Base-by-base conservation (phyloP, 2,888 invertebrate genomes). In the Xiphydria camelus region DNA sequence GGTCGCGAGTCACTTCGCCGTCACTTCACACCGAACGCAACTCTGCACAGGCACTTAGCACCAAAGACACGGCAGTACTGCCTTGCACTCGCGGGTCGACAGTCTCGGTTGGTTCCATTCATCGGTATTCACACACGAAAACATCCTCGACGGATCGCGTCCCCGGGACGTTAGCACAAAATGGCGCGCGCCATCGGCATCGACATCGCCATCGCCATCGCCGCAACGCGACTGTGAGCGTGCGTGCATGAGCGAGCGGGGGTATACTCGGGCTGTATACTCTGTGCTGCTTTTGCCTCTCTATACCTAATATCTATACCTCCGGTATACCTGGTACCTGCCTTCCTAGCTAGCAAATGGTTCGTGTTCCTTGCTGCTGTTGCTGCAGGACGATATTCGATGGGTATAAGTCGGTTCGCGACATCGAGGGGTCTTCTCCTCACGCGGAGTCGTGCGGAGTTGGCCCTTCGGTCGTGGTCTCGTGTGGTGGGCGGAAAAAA, bases 111-210 rank as follows among this genome's bases (percentile, higher is more conserved):
- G 6, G 29, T 12, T 15, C 29, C 43, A 44, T 44, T 44, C 43
- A 44, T 38, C 14, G 20, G 7, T 20, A n/a, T n/a, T n/a, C n/a
- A n/a, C 14, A n/a, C 15, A 48, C 23, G 47, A 57, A 48, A 58
- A 55, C 62, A 60, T 57, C 64, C 62, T 60, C 46, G 34, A 40
- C 42, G 34, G 58, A 53, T 51, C 55, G 64, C 63, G 64, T 64
- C 64, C 57, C 57, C 57, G 47, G 55, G 49, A 51, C 57, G 55
- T 60, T 60, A 57, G 56, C 38, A 65, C 65, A 66, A 66, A 62
- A 66, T 66, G 66, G 66, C 66, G 66, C 57, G 53, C 44, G 40
- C 49, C 43, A 44, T 34, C 47, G 35, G 22, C 36, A 21, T 37
- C 42, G 45, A 43, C 29, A 29, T 29, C 14, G 29, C 47, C 49